Percentiles rank a stretch among this genome's conserved stretches.
Conservation (phyloP, 2,888 invertebrate genomes). For the Caenorhabditis zanzibari region DNA sequence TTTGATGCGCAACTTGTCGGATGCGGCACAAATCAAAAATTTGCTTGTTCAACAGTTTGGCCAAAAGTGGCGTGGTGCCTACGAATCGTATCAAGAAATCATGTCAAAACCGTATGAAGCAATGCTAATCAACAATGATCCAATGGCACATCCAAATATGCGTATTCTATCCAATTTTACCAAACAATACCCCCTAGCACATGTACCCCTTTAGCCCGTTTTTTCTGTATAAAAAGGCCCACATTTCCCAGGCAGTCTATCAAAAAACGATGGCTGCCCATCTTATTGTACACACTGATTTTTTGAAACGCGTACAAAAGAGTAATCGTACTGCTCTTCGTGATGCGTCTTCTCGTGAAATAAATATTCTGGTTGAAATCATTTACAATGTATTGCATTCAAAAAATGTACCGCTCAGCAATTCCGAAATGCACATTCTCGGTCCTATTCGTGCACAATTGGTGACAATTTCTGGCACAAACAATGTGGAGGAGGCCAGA, state of each 20-base stretch:
- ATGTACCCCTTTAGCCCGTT: constrained; percentile 2
- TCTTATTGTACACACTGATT: constrained; percentile 20
- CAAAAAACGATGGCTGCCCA: constrained; percentile 10
- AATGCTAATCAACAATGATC: constrained; percentile 34
- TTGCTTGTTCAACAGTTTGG: constrained; percentile 40
- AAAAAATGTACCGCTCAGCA: neutral
- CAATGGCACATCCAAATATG: neutral
- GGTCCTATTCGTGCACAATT: neutral
- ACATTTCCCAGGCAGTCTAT: neutral
- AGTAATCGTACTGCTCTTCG: neutral
- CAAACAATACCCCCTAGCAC: neutral
- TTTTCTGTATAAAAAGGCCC: neutral
- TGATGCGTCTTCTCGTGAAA: neutral
- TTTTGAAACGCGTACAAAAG: neutral
- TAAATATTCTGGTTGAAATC: constrained; percentile 24
- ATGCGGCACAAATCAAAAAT: constrained; percentile 40
- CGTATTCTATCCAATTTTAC: constrained; percentile 14
- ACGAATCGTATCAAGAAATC: constrained; percentile 21
- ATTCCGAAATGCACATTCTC: neutral
- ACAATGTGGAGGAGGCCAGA: neutral
- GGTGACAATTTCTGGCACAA: neutral
- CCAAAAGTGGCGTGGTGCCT: constrained; percentile 29
- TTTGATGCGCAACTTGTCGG: constrained; percentile 39
- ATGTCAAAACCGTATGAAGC: constrained; percentile 39
- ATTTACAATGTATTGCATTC: constrained; percentile 1